A percentile compares a stretch with the other conserved stretches of the same genome.
Evolutionary conservation across 2,113 vertebrate genomes (phyloP).

Genomic region (Benitochromis conjunctus): DNA sequence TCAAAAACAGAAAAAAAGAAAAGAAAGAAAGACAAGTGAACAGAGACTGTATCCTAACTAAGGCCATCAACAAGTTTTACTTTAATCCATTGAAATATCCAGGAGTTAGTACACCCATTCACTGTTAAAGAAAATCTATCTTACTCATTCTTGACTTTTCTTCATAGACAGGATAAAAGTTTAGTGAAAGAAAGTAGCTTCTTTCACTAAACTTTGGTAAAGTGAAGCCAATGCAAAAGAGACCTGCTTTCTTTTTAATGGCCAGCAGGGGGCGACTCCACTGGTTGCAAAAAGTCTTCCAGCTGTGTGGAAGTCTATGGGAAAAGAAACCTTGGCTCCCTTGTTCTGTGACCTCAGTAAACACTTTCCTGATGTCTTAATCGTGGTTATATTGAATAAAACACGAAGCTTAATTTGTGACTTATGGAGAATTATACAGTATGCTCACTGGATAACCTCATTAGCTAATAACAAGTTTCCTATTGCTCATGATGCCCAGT

Average conservation of each 20-base stretch:
- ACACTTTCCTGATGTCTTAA: not conserved
- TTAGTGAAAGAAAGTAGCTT: not conserved
- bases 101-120: not conserved
- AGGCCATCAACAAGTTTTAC: not conserved
- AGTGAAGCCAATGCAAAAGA: not conserved
- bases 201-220: not conserved
- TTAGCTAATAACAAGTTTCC: not conserved
- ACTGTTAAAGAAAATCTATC: not conserved
- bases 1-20: not conserved
- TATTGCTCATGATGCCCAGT: not conserved
- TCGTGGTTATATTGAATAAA: not conserved
- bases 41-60: not conserved
- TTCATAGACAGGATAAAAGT: not conserved
- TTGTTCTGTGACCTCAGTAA: not conserved
- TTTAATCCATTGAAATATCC: not conserved
- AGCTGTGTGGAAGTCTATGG: not conserved
- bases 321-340: not conserved
- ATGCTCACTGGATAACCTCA: not conserved
- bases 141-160: not conserved
- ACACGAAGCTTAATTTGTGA: not conserved
- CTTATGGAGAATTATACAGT: not conserved
- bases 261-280: not conserved
- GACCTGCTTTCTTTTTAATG: not conserved
- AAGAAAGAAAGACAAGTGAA: not conserved
- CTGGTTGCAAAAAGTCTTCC: not conserved